Conservation (phyloP, 2,888 invertebrate genomes). For the Mayetiola destructor region DNA sequence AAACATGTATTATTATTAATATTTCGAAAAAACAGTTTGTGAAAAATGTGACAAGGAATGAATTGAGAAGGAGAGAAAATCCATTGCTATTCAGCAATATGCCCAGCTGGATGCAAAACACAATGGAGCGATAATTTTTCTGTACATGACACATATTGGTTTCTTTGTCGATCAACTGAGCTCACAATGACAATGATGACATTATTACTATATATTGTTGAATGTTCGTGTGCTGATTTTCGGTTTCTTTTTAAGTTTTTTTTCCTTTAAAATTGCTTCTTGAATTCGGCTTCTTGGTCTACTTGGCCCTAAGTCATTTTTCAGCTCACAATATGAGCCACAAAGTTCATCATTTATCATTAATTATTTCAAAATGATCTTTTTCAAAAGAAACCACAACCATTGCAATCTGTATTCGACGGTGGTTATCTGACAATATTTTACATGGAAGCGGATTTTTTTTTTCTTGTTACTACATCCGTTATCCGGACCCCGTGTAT, state of each 20-base stretch:
- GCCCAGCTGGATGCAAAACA: conserved; percentile 2
- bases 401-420: no score
- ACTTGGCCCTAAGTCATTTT: no score
- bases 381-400: no score
- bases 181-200: conserved; percentile 1
- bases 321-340: neutral
- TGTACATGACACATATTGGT: neutral
- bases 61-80: neutral
- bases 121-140: neutral
- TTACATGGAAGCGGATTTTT: no score
- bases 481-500: no score
- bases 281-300: no score
- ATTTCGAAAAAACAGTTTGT: no score
- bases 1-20: no score
- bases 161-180: neutral
- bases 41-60: neutral
- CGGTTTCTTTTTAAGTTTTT: neutral
- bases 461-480: no score
- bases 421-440: no score
- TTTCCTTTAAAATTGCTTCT: neutral
- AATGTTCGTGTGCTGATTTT: neutral
- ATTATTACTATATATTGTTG: conserved; percentile 8
- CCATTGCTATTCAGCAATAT: neutral
- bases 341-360: no score
- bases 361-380: no score